phyloP scores from a whole-genome alignment of 2,797 vertebrate species.

The Emys orbicularis region DNA sequence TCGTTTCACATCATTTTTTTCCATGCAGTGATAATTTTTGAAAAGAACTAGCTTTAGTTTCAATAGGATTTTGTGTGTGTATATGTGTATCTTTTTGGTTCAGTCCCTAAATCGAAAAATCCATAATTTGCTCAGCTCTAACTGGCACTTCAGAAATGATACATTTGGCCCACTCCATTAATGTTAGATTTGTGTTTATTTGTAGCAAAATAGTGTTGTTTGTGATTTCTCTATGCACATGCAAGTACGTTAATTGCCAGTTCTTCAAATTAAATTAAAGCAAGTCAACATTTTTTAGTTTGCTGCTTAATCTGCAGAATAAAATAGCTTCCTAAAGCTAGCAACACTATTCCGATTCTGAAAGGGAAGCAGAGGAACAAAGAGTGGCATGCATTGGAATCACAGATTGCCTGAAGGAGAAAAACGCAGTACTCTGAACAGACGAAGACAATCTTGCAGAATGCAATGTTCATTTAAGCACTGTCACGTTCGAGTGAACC shows the following conservation, averaged over 20 bases:
- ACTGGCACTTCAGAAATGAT: background rate
- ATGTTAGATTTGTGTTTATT: background rate
- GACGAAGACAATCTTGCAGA: background rate
- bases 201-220: background rate
- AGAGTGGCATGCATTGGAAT: background rate
- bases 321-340: slow-evolving; percentile 14
- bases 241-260: accelerated
- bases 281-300: background rate
- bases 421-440: background rate
- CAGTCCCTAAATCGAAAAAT: background rate
- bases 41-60: background rate
- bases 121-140: background rate
- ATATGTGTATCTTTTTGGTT: background rate
- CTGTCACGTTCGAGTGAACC: background rate
- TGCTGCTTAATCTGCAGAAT: background rate
- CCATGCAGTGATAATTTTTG: background rate
- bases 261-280: slow-evolving; percentile 28
- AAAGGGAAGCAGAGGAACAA: background rate
- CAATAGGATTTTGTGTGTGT: background rate
- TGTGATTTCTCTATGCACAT: background rate
- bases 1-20: background rate
- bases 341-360: background rate
- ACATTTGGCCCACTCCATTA: background rate
- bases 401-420: background rate
- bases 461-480: background rate